Conservation (phyloP, 2,888 invertebrate genomes). For the Agrotis exclamationis region DNA sequence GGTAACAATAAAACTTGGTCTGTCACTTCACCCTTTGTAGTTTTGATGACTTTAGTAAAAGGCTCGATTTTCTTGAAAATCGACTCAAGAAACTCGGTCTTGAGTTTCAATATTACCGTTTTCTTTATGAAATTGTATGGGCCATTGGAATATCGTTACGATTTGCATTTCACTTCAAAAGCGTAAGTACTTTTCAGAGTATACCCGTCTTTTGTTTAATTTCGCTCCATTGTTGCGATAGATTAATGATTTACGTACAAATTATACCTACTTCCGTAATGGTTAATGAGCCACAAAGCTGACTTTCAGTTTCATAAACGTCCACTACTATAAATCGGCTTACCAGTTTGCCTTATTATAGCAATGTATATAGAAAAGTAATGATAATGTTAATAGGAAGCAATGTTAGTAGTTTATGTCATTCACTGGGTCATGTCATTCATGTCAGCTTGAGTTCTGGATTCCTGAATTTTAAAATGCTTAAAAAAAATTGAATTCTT, state of each 20-base stretch:
- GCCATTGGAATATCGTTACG: conserved; percentile 39
- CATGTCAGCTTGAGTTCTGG: too few species aligned
- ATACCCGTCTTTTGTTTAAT: conserved; percentile 32
- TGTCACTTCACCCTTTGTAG: conserved; percentile 64
- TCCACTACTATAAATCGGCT: neutral
- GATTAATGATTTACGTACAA: conserved; percentile 16
- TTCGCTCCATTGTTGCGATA: conserved; percentile 19
- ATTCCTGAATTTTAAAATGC: too few species aligned
- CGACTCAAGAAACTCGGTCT: conserved; percentile 56
- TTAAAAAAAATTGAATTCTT: too few species aligned
- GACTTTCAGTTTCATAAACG: neutral
- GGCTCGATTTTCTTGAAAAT: conserved; percentile 59
- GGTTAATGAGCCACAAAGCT: neutral
- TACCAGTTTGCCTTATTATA: neutral
- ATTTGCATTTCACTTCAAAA: conserved; percentile 39
- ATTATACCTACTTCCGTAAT: conserved; percentile 1
- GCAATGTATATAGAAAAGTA: neutral
- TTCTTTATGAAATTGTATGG: conserved; percentile 56
- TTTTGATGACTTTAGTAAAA: conserved; percentile 64
- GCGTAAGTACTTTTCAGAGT: conserved; percentile 29
- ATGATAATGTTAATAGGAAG: neutral
- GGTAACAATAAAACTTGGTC: conserved; percentile 66
- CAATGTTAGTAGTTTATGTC: neutral
- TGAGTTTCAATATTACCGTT: conserved; percentile 49
- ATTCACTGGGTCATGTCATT: too few species aligned